These are phyloP conservation scores for Cephus runcator DNA, from an alignment of 2,888 invertebrate species.

Conservation along the genomic window DNA sequence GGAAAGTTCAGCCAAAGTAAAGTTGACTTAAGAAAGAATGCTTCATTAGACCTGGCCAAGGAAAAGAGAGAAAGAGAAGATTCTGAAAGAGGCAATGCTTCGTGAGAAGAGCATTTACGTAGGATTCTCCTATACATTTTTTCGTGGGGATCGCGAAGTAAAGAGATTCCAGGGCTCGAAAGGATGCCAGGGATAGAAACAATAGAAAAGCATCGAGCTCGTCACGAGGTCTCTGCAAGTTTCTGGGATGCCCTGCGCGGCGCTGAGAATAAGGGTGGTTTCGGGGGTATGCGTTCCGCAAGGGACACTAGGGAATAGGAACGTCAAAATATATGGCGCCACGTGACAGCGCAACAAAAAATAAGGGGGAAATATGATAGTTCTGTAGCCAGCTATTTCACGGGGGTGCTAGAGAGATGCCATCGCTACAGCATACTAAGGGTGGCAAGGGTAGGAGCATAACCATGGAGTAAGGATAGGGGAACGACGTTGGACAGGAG, in stretches of 20 bases:
- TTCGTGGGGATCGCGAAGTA: background rate
- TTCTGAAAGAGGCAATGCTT: too few relatives aligned
- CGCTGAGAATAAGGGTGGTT: slow-evolving; percentile 23
- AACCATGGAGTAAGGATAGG: background rate
- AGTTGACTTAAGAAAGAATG: slow-evolving; percentile 35
- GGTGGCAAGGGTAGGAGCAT: background rate
- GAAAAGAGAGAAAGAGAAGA: too few relatives aligned
- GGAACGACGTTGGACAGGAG: background rate
- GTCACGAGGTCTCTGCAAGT: background rate
- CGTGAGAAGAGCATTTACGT: background rate
- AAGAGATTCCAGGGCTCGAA: background rate
- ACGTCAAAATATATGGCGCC: slow-evolving; percentile 52
- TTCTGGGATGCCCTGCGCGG: background rate
- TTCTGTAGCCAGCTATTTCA: slow-evolving; percentile 51
- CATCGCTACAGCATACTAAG: background rate
- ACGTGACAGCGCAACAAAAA: slow-evolving; percentile 49
- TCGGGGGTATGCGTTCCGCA: slow-evolving; percentile 26
- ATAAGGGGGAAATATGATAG: slow-evolving; percentile 55
- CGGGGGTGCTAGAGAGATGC: slow-evolving; percentile 16
- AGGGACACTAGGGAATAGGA: slow-evolving; percentile 42
- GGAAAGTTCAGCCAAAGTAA: slow-evolving; percentile 33
- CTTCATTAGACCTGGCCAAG: slow-evolving; percentile 24
- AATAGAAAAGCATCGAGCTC: background rate
- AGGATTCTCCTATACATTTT: background rate
- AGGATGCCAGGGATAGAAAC: background rate